Percentiles rank a stretch among this genome's conserved stretches.
These are phyloP conservation scores for Antedon mediterranea DNA, from an alignment of 53 echinoderm and acorn worm genomes.

Conservation along the genomic window DNA sequence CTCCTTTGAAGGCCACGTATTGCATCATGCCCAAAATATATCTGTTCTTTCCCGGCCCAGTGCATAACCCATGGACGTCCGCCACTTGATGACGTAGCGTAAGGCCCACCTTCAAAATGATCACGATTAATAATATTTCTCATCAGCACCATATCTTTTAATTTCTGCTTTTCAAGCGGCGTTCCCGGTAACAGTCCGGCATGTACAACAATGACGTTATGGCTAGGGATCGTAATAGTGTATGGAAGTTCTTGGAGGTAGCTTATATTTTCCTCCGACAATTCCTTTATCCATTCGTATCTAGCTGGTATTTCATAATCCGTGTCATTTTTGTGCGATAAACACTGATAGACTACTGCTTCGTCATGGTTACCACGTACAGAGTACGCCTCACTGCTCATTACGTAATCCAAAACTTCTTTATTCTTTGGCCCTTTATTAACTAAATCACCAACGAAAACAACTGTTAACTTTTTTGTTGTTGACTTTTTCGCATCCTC, in stretches of 20 bases:
- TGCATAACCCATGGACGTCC: slow-evolving; percentile 43
- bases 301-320: slow-evolving; percentile 7
- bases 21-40: slow-evolving; percentile 65
- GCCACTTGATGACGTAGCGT: neutral
- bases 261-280: slow-evolving; percentile 24
- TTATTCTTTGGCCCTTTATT: slow-evolving; percentile 59
- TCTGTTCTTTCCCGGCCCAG: slow-evolving; percentile 54
- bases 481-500: slow-evolving; percentile 24
- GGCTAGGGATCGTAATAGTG: slow-evolving; percentile 52
- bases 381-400: slow-evolving; percentile 15
- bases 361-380: slow-evolving; percentile 67
- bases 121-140: slow-evolving; percentile 24
- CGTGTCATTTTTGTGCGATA: neutral
- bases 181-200: slow-evolving; percentile 48
- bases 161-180: slow-evolving; percentile 27
- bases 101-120: neutral
- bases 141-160: slow-evolving; percentile 31
- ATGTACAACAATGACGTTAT: slow-evolving; percentile 42
- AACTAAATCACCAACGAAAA: slow-evolving; percentile 60
- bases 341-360: slow-evolving; percentile 15
- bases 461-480: neutral
- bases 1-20: slow-evolving; percentile 23
- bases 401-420: slow-evolving; percentile 40
- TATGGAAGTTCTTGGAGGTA: slow-evolving; percentile 41
- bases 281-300: slow-evolving; percentile 21